Conservation (phyloP, 2,113 vertebrate genomes). For the Lepisosteus oculatus region DNA sequence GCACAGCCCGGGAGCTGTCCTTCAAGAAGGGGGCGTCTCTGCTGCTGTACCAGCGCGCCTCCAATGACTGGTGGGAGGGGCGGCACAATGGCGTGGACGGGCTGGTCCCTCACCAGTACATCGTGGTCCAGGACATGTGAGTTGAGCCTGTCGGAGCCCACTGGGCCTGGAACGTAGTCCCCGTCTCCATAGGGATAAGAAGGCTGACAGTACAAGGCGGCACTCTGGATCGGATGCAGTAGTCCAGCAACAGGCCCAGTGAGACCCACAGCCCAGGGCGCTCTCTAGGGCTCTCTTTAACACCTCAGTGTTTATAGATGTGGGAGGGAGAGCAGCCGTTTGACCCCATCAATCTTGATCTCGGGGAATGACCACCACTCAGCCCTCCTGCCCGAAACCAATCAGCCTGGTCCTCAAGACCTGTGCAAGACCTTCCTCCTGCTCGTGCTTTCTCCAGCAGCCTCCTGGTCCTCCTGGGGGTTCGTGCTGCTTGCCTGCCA, state of each 20-base stretch:
- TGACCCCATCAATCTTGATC: no score
- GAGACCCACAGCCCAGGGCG: not conserved
- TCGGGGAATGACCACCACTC: no score
- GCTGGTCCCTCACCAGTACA: constrained; percentile 93
- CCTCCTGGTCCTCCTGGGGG: no score
- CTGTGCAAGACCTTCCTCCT: no score
- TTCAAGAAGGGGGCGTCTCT: constrained; percentile 92
- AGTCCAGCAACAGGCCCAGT: not conserved
- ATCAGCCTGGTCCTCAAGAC: no score
- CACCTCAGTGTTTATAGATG: not conserved
- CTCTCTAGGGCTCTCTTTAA: no score
- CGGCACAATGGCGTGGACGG: constrained; percentile 85
- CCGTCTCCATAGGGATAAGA: not conserved
- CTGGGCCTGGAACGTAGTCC: no score
- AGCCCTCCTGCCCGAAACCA: no score
- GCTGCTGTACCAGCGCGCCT: constrained; percentile 84
- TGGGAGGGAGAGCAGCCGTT: no score
- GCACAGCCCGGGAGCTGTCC: constrained; percentile 85
- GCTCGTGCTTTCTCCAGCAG: no score
- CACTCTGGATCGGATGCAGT: not conserved
- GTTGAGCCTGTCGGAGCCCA: constrained; percentile 33
- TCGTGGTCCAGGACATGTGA: constrained; percentile 90
- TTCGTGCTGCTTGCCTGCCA: no score
- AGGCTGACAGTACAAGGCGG: not conserved
- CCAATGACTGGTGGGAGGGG: constrained; percentile 96